Base-by-base conservation (phyloP, 92 coral and sea anemone species). In the Zoanthus solanderi region DNA sequence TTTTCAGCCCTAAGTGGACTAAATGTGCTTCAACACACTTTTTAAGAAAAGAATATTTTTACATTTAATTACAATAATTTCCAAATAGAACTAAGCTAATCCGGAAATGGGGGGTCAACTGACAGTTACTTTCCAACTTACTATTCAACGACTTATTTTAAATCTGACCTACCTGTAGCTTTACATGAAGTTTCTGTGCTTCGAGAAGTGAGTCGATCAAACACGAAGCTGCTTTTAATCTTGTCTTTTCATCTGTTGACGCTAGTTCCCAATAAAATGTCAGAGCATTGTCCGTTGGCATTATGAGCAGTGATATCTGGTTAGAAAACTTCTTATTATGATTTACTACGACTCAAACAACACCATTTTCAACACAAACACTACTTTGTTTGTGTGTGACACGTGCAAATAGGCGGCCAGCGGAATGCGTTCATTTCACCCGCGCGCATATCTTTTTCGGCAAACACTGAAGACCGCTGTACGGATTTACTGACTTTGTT, bases 221-320 rank as follows among this genome's bases (percentile, higher is more conserved):
- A 68, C 82, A 89, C 4, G 87, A 84, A 42, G 94, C 97, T 17
- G 99, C 97, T 63, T 97, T 93, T 75, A 97, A 57, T 3, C 99
- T 96, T n/a, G 34, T 84, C 28, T 50, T 88, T 78, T 95, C 98
- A 54, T 97, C 92, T 18, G 88, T 88, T 16, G 99, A 91, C 53
- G 98, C 99, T 53, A 97, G 96, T 61, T 91, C 97, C 99, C 99
- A 97, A 75, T 92, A 97, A 76, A 75, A 87, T 14, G 98, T 93
- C 37, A 97, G 82, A 84, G 94, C 90, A 60, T 87, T 91, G 69
- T 95, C 94, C 79, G 91, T 87, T 68, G 94, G 86, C 99, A 94
- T 96, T 6, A 50, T 60, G 61, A 42, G 58, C 73, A n/a, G 42
- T 14, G 28, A 37, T 7, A 48, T 79, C 44, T 81, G 7, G 54